A percentile compares a stretch with the other conserved stretches of the same genome.
Evolutionary conservation across 2,797 vertebrate species (phyloP).

Genomic region (Myotis vivesi): DNA sequence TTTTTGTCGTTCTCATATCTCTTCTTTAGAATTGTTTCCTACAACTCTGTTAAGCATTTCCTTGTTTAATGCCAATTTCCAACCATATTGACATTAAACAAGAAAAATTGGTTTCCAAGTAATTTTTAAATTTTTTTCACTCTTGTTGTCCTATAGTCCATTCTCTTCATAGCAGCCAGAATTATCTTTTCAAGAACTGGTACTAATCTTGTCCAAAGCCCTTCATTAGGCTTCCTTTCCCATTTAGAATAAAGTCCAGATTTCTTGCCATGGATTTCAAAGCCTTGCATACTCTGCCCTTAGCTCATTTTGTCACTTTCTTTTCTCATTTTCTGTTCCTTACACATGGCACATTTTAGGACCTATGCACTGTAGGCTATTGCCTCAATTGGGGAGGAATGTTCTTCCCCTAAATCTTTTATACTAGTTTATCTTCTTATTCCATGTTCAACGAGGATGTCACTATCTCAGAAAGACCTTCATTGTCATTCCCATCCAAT

Average conservation of each 20-base stretch:
- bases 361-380: neutral
- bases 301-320: conserved; percentile 13
- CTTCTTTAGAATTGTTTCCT: conserved; percentile 30
- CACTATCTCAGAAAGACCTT: neutral
- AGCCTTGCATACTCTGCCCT: neutral
- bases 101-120: neutral
- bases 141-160: neutral
- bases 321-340: conserved; percentile 25
- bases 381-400: neutral
- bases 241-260: neutral
- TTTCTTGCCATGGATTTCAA: neutral
- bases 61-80: conserved; percentile 32
- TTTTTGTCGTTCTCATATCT: neutral
- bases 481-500: neutral
- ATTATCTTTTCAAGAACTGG: conserved; percentile 26
- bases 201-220: neutral
- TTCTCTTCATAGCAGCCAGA: neutral
- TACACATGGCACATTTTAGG: neutral
- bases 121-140: neutral
- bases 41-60: conserved; percentile 39
- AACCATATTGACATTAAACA: neutral
- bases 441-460: neutral
- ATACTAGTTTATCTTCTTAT: neutral
- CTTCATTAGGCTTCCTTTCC: neutral
- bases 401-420: neutral